Percentiles rank a stretch among this genome's conserved stretches.
phyloP scores from a whole-genome alignment of 1,140 invertebrate genomes.

The Ectropis grisescens region DNA sequence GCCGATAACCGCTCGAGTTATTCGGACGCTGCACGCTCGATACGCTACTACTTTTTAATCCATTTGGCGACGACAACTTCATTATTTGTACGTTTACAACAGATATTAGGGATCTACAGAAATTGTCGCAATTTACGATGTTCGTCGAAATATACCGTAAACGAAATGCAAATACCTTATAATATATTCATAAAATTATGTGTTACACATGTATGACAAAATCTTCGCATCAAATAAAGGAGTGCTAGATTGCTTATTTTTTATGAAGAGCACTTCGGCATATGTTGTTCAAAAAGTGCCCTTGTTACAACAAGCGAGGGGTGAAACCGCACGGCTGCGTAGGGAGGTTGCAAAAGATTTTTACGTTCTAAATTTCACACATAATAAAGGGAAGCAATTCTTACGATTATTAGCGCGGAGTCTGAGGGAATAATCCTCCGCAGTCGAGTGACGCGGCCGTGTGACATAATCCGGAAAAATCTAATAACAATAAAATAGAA shows the following conservation, averaged over 20 bases:
- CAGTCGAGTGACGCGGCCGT: constrained; percentile 46
- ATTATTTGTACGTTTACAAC: constrained; percentile 43
- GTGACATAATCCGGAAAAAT: constrained; percentile 68
- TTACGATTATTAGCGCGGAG: constrained; percentile 66
- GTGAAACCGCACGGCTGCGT: constrained; percentile 10
- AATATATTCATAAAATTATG: constrained; percentile 43
- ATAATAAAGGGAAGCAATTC: constrained; percentile 66
- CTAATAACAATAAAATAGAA: constrained; percentile 70
- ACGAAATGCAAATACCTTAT: constrained; percentile 27
- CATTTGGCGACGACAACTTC: constrained; percentile 59
- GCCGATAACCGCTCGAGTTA: constrained; percentile 62
- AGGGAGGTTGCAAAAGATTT: constrained; percentile 25
- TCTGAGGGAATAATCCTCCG: constrained; percentile 61
- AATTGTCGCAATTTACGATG: constrained; percentile 13
- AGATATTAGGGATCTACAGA: constrained; percentile 8
- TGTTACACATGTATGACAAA: constrained; percentile 26
- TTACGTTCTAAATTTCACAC: constrained; percentile 63
- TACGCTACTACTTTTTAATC: constrained; percentile 56
- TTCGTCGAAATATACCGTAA: constrained; percentile 12
- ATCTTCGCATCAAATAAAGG: constrained; percentile 29
- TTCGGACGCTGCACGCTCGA: constrained; percentile 53
- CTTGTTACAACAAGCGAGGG: constrained; percentile 17
- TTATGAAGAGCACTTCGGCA: constrained; percentile 20
- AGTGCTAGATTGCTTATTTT: constrained; percentile 26
- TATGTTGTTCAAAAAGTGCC: constrained; percentile 17